Percentiles rank a stretch among this genome's conserved stretches.
These are phyloP conservation scores for Cassiopea xamachana DNA, from an alignment of 30 jellyfish, hydroid and myxozoan genomes.

Conservation along the genomic window DNA sequence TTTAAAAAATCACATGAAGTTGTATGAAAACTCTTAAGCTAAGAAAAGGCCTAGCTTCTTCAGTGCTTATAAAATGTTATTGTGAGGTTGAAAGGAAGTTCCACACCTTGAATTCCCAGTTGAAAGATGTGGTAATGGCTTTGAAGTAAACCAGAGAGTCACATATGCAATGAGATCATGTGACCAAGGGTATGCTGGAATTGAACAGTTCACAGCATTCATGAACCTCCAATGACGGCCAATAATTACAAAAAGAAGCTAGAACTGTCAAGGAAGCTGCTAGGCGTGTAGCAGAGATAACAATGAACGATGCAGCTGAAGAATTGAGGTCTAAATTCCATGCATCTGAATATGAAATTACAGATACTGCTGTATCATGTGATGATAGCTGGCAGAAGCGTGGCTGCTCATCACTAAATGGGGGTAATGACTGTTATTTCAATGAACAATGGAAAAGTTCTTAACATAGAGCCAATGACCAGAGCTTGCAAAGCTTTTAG, in stretches of 20 bases:
- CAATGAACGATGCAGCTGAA: constrained; percentile 26
- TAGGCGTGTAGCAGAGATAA: constrained; percentile 2
- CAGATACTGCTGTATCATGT: not conserved
- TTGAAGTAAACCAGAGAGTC: constrained; percentile 1
- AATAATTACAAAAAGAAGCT: constrained; percentile 11
- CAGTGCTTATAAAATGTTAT: not conserved
- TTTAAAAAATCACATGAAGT: not conserved
- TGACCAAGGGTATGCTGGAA: constrained; percentile 25
- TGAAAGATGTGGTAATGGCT: not conserved
- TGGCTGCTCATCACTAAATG: not conserved
- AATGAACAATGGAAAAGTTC: constrained; percentile 1
- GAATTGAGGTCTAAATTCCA: not conserved
- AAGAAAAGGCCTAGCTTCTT: not conserved
- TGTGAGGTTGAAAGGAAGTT: not conserved
- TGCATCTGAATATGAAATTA: not conserved
- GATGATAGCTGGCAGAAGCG: constrained; percentile 14
- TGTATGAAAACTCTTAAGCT: not conserved
- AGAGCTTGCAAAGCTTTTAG: not conserved
- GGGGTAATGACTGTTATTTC: constrained; percentile 2
- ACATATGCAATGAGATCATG: not conserved
- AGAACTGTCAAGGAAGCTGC: constrained; percentile 7
- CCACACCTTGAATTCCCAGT: not conserved
- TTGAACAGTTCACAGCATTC: constrained; percentile 2
- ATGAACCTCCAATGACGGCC: constrained; percentile 13
- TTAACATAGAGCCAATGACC: constrained; percentile 4